phyloP scores from a whole-genome alignment of 2,888 invertebrate species.

The Oscheius sp. region DNA sequence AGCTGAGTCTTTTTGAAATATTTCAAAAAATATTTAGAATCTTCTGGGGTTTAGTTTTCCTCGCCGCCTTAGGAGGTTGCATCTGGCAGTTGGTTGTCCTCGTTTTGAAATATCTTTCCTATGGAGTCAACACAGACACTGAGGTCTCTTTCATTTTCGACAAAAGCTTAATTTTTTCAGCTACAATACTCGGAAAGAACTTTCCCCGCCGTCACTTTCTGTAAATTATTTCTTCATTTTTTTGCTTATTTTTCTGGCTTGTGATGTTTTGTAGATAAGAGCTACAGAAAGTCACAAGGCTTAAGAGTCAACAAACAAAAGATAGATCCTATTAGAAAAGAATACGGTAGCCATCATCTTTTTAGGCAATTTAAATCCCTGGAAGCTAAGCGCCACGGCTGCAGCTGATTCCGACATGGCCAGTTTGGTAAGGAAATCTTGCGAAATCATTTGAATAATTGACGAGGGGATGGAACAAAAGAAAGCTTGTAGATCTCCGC shows the following conservation, averaged over 20 bases:
- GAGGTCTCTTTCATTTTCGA: constrained; percentile 34
- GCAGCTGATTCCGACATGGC: constrained; percentile 37
- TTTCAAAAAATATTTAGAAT: constrained; percentile 39
- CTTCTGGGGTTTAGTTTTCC: constrained; percentile 61
- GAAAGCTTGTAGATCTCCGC: constrained; percentile 47
- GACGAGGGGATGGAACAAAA: background rate
- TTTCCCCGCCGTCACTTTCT: constrained; percentile 68
- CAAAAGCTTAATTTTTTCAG: constrained; percentile 39
- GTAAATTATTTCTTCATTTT: no score
- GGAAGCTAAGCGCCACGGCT: constrained; percentile 48
- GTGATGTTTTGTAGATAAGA: no score
- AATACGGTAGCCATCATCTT: no score
- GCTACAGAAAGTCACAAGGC: no score
- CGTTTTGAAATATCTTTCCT: constrained; percentile 55
- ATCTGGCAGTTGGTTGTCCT: constrained; percentile 57
- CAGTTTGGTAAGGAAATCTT: constrained; percentile 37
- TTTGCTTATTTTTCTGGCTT: no score
- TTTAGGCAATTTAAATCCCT: constrained; percentile 68
- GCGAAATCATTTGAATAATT: background rate
- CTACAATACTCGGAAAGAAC: constrained; percentile 62
- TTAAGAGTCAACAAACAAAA: no score
- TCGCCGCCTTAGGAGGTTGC: constrained; percentile 53
- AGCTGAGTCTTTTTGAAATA: no score
- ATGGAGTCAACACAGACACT: constrained; percentile 62
- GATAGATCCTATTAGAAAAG: no score